Evolutionary conservation across 2,888 invertebrate species (phyloP), one percentile per base, ranked within the genome.

Genomic region (Ischnura elegans): DNA sequence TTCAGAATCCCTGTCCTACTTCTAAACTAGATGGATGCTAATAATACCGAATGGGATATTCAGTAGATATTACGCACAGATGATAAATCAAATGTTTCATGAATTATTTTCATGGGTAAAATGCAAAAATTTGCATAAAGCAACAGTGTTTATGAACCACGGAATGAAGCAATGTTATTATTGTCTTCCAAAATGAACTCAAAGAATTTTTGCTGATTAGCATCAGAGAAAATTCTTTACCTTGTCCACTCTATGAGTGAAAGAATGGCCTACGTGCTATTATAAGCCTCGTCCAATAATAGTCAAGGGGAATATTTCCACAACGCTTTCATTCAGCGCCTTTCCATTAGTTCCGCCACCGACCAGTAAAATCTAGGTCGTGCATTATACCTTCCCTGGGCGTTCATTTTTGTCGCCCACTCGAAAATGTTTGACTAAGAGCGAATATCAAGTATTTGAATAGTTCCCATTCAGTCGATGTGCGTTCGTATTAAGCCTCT

Each of bases 301-400:
- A 76, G 13, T 76, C 36, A 10, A 36, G 76, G 10, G 36, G 36
- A 76, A 76, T 36, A 36, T 76, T 76, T 76, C 13, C 1, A 76
- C 10, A 36, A 5, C 36, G 13, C 36, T 76, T 76, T 36, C n/a
- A 76, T 76, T 76, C 13, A 36, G 13, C 16, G 76, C 36, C 13
- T 76, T 76, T 76, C 76, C 76, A 76, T 76, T 76, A 29, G n/a
- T 29, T 51, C 51, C 25, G n/a, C 61, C 21, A n/a, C 76, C 76
- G 0, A 36, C n/a, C 10, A 36, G 16, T 36, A 76, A 76, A 76
- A 76, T 76, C 36, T 76, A 13, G 76, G 76, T 36, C 76, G 76
- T 76, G 76, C 36, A 76, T 76, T 13, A 76, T 36, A 36, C 76
- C 76, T 5, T 76, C 76, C 19, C 8, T 19, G 51, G 6, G 76